Conservation (phyloP, 2,113 vertebrate genomes). For the cattle (Bos taurus) region ARS-UCD2.0 NC_037331.1:117905001-117905500, state of each 20-base stretch:
- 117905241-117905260: background rate
- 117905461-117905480: background rate
- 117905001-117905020: background rate
- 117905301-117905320: background rate
- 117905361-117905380: background rate
- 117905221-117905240: fast-evolving
- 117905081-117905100: background rate
- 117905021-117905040: background rate
- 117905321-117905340: fast-evolving
- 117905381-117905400: background rate
- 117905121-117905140: fast-evolving
- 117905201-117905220: fast-evolving
- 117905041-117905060: too few relatives aligned
- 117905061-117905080: background rate
- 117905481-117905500: fast-evolving
- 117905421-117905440: background rate
- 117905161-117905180: too few relatives aligned
- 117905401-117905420: background rate
- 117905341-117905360: background rate
- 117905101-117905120: fast-evolving
- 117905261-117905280: background rate
- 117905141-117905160: too few relatives aligned
- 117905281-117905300: fast-evolving
- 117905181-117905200: fast-evolving
- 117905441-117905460: fast-evolving